Evolutionary conservation across 2,797 vertebrate species (phyloP).

Genomic region (Microchirus variegatus): DNA sequence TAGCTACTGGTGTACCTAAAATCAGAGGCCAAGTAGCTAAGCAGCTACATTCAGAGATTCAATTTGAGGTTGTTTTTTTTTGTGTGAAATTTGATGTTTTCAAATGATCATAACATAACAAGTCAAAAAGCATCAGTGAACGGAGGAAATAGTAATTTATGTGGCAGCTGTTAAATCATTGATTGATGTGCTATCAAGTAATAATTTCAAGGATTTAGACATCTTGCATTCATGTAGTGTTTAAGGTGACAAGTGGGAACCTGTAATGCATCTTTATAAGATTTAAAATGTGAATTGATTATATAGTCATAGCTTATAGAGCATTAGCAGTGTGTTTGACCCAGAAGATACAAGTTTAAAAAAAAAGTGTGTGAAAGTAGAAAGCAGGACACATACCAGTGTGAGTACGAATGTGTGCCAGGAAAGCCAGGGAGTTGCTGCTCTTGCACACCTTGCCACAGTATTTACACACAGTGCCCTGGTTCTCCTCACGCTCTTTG

Average conservation of each 20-base stretch:
- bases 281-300: too few species aligned
- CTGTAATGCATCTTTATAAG: too few species aligned
- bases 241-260: too few species aligned
- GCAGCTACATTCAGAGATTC: conserved; percentile 19
- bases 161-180: too few species aligned
- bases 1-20: conserved; percentile 19
- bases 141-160: too few species aligned
- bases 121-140: too few species aligned
- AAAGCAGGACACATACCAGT: conserved; percentile 86
- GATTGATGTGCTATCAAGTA: too few species aligned
- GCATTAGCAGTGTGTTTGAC: background rate
- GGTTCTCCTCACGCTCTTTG: conserved; percentile 95
- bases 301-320: background rate
- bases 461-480: conserved; percentile 95
- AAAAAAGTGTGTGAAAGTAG: background rate
- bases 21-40: conserved; percentile 44
- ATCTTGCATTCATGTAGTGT: too few species aligned
- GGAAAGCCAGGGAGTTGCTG: conserved; percentile 98
- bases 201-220: too few species aligned
- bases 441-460: conserved; percentile 98
- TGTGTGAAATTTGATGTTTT: conserved; percentile 1
- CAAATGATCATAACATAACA: background rate
- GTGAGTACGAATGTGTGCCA: conserved; percentile 97
- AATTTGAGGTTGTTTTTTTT: too few species aligned
- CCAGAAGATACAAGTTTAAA: background rate